phyloP scores from a whole-genome alignment of 2,888 invertebrate genomes.

The Chymomyza procnemis region DNA sequence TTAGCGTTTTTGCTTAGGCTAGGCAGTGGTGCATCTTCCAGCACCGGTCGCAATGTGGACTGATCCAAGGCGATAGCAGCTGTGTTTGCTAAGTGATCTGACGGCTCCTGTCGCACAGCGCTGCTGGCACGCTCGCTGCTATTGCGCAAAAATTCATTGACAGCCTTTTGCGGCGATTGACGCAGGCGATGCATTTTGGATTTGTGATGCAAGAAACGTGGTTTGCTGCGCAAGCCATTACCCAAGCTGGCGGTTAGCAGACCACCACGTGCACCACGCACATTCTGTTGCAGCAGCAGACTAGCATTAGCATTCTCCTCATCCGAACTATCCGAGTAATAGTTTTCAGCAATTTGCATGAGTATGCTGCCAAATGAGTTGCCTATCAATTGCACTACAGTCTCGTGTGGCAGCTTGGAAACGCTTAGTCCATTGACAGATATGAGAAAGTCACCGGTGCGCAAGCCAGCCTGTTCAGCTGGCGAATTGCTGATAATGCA shows the following conservation, averaged over 20 bases:
- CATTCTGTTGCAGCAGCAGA: conserved; percentile 47
- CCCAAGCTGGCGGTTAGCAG: conserved; percentile 49
- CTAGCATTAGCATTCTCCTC: conserved; percentile 82
- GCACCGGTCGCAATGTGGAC: conserved; percentile 65
- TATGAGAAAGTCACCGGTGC: conserved; percentile 94
- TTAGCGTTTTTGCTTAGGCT: conserved; percentile 67
- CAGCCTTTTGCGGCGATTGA: conserved; percentile 81
- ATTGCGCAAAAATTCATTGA: conserved; percentile 28
- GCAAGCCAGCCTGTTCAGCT: conserved; percentile 92
- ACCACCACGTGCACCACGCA: conserved; percentile 37
- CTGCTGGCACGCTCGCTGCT: not conserved
- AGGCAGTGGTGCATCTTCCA: conserved; percentile 71
- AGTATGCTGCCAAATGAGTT: conserved; percentile 89
- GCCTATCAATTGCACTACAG: conserved; percentile 94
- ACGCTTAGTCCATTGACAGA: conserved; percentile 95
- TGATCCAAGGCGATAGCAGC: conserved; percentile 33
- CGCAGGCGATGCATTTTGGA: conserved; percentile 80
- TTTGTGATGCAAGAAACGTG: conserved; percentile 80
- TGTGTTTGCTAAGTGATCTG: not conserved
- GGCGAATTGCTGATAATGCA: conserved; percentile 94
- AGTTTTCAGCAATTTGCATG: conserved; percentile 91
- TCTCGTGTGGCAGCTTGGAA: conserved; percentile 94
- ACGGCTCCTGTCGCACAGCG: conserved; percentile 1
- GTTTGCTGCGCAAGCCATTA: conserved; percentile 65
- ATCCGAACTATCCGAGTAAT: conserved; percentile 91